phyloP scores from a whole-genome alignment of 2,888 invertebrate genomes.

The Nasonia oneida region DNA sequence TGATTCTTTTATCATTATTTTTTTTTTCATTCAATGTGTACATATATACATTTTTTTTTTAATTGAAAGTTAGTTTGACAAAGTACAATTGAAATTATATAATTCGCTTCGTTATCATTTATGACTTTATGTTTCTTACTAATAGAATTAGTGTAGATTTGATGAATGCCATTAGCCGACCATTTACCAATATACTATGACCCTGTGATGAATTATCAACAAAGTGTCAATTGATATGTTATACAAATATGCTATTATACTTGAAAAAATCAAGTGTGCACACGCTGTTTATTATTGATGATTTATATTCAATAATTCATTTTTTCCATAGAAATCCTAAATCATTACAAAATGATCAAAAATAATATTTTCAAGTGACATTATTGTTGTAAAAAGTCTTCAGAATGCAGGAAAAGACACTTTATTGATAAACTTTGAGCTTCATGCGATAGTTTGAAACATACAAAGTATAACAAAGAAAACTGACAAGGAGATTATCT shows the following conservation, averaged over 20 bases:
- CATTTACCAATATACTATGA: neutral
- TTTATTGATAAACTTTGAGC: slow-evolving; percentile 4
- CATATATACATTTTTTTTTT: slow-evolving; percentile 24
- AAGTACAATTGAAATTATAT: slow-evolving; percentile 6
- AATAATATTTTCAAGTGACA: slow-evolving; percentile 9
- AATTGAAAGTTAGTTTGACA: neutral
- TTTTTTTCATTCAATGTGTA: neutral
- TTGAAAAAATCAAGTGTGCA: slow-evolving; percentile 12
- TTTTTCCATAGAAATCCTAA: neutral
- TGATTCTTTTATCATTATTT: neutral
- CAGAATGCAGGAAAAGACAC: slow-evolving; percentile 26
- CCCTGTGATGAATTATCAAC: slow-evolving; percentile 16
- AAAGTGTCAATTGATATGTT: slow-evolving; percentile 27
- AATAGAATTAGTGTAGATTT: neutral
- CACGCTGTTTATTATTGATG: neutral
- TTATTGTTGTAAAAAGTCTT: neutral
- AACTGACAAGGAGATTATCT: neutral
- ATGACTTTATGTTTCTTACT: neutral
- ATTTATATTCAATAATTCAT: slow-evolving; percentile 9
- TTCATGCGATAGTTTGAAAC: neutral
- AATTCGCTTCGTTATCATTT: slow-evolving; percentile 19
- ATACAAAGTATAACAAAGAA: slow-evolving; percentile 18
- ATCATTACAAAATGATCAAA: neutral
- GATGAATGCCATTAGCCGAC: neutral
- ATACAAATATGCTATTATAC: slow-evolving; percentile 12